Conservation (phyloP, 2,113 vertebrate genomes). For the Anser brachyrhynchus region DNA sequence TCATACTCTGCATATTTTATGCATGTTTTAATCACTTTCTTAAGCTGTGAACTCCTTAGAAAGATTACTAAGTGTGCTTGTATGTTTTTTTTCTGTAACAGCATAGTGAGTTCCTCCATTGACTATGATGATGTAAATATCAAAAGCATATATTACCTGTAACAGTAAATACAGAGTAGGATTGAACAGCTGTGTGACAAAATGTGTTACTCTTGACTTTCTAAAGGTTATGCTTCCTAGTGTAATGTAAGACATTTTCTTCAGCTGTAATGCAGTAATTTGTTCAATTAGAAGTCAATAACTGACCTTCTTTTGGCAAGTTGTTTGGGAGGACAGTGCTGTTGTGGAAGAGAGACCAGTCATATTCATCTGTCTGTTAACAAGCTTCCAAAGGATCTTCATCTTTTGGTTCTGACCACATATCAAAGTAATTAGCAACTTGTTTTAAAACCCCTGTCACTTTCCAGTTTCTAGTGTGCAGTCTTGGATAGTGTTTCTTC, state of each 20-base stretch:
- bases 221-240: neutral
- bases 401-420: neutral
- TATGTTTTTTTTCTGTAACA: neutral
- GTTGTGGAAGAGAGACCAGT: neutral
- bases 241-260: neutral
- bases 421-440: neutral
- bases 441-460: neutral
- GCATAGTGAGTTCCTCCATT: neutral
- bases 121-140: neutral
- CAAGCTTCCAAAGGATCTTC: neutral
- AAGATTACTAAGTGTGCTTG: neutral
- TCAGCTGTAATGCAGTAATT: neutral
- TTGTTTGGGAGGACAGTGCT: neutral
- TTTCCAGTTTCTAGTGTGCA: neutral
- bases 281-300: neutral
- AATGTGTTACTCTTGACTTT: neutral
- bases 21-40: neutral
- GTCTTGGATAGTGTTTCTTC: neutral
- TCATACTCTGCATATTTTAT: neutral
- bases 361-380: neutral
- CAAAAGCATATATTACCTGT: neutral
- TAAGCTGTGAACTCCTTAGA: neutral
- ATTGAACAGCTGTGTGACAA: neutral
- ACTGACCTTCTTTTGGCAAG: neutral
- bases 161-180: neutral